Percentiles rank a stretch among this genome's conserved stretches.
phyloP scores from a whole-genome alignment of 2,888 invertebrate genomes.

The Amitus sp. region DNA sequence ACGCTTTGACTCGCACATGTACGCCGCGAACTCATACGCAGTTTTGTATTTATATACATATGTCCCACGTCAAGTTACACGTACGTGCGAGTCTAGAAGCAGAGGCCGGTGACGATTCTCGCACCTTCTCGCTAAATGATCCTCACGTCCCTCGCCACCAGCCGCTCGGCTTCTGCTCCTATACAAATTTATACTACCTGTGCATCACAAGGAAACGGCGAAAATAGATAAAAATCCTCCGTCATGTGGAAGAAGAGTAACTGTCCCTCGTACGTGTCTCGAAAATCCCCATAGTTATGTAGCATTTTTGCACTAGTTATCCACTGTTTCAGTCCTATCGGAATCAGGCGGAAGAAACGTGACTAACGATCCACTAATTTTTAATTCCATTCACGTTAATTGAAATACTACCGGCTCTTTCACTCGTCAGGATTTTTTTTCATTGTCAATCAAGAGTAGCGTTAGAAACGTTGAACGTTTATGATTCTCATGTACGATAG shows the following conservation, averaged over 20 bases:
- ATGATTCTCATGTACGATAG: too few relatives aligned
- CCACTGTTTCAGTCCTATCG: too few relatives aligned
- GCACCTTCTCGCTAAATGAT: conserved; percentile 64
- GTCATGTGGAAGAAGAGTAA: conserved; percentile 18
- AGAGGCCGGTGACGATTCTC: conserved; percentile 66
- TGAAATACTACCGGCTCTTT: too few relatives aligned
- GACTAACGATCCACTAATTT: neutral
- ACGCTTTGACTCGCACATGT: conserved; percentile 19
- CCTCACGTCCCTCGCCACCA: conserved; percentile 55
- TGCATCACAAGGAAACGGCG: conserved; percentile 35
- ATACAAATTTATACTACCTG: conserved; percentile 63
- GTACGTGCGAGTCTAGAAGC: conserved; percentile 60
- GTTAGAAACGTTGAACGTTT: too few relatives aligned
- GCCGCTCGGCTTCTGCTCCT: conserved; percentile 61
- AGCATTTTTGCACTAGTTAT: too few relatives aligned
- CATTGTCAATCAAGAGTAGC: too few relatives aligned
- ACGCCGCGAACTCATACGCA: conserved; percentile 19
- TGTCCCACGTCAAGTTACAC: conserved; percentile 39
- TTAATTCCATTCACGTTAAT: neutral
- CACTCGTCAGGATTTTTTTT: too few relatives aligned
- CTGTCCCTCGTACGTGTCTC: conserved; percentile 10
- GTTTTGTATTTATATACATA: conserved; percentile 41
- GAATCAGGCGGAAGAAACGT: too few relatives aligned
- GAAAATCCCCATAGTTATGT: neutral
- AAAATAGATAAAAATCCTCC: conserved; percentile 30